A percentile compares a stretch with the other conserved stretches of the same genome.
Evolutionary conservation across 2,888 invertebrate species (phyloP).

Genomic region (Hemithea aestivaria): DNA sequence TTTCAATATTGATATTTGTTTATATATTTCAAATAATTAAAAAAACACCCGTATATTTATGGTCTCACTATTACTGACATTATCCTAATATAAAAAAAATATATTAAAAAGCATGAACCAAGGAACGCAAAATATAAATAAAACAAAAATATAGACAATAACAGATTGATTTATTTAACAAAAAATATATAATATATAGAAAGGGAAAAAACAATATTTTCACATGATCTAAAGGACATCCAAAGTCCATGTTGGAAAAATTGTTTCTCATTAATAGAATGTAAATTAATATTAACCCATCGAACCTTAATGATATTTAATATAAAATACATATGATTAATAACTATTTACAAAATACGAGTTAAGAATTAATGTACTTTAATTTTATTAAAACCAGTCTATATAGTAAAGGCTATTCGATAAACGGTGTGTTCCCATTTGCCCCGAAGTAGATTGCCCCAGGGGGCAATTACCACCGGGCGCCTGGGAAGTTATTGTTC

Average conservation of each 20-base stretch:
- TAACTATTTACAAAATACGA: conserved; percentile 78
- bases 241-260: conserved; percentile 59
- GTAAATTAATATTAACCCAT: conserved; percentile 75
- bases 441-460: too few species aligned
- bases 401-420: conserved; percentile 77
- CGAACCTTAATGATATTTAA: conserved; percentile 74
- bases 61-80: conserved; percentile 64
- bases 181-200: conserved; percentile 79
- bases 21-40: conserved; percentile 34
- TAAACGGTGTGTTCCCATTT: too few species aligned
- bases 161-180: conserved; percentile 80
- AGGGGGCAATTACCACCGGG: too few species aligned
- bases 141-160: conserved; percentile 74
- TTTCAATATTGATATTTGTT: conserved; percentile 4
- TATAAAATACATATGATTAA: conserved; percentile 79
- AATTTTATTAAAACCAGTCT: conserved; percentile 77
- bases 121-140: conserved; percentile 54
- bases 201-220: conserved; percentile 67
- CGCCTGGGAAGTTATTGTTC: too few species aligned
- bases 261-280: conserved; percentile 46
- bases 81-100: conserved; percentile 32
- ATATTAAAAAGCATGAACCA: conserved; percentile 32
- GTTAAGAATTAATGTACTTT: conserved; percentile 70
- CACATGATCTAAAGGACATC: conserved; percentile 55
- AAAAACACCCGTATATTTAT: conserved; percentile 70